Base-by-base conservation (phyloP, 2,888 invertebrate species). In the Heliconius aoede region DNA sequence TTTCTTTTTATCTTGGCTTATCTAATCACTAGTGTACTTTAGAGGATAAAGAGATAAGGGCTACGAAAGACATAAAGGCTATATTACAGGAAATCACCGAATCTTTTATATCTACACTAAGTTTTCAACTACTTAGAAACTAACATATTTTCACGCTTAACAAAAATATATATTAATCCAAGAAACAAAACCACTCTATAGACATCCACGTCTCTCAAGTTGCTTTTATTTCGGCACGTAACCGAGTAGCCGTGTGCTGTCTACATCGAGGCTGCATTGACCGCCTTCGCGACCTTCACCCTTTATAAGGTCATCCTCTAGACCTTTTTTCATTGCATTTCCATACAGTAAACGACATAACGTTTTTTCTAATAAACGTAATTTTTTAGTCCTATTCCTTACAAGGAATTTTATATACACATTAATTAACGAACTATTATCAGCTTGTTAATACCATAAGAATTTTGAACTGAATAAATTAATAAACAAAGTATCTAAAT, bases 171-270 rank as follows among this genome's bases (percentile, higher is more conserved):
- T 9, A 11, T 36, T 36, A 36, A 69, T 40, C 26, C 1, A 55
- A 40, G 8, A 62, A 28, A 62, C 21, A 81, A 79, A 75, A 36
- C 58, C 84, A 64, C 92, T 92, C 90, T 84, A 82, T 83, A 85
- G 0, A 83, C 55, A 64, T 84, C 78, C 77, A 67, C 32, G 74
- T 72, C 77, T 72, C 77, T 72, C 71, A 76, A 76, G 78, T 78
- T 86, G 84, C 82, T 84, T 83, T 91, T 90, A 87, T 89, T 85
- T 84, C 82, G 80, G 82, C 83, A 85, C 88, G 91, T 90, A 91
- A 89, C 88, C 87, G 89, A 88, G 92, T 90, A 89, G 90, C 91
- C 85, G 85, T 88, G 90, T 87, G 78, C 77, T 80, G 82, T 82
- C 81, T 73, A 60, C 72, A 32, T 36, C 76, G 82, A 81, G 83